Percentiles rank a stretch among this genome's conserved stretches.
These are phyloP conservation scores for Reinhardtius hippoglossoides DNA, from an alignment of 2,113 vertebrate species.

Conservation along the genomic window DNA sequence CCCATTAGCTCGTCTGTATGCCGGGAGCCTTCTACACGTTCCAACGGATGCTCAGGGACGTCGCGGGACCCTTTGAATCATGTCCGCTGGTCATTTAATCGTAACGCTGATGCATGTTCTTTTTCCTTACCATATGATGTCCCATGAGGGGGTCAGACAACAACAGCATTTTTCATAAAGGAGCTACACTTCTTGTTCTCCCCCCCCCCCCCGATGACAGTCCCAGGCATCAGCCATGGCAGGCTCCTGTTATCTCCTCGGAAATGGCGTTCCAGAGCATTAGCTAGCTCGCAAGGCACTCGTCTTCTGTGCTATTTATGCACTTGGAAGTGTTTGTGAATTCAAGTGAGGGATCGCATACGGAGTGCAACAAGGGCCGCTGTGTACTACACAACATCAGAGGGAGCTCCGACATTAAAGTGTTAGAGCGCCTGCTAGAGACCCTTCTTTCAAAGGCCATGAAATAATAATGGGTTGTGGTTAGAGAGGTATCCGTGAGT, in stretches of 20 bases:
- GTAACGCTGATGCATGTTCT: conserved; percentile 75
- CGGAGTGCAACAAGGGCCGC: conserved; percentile 82
- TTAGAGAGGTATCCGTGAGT: conserved; percentile 85
- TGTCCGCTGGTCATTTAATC: conserved; percentile 79
- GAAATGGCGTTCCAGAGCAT: conserved; percentile 79
- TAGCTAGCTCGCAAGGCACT: conserved; percentile 77
- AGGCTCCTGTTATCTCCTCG: conserved; percentile 78
- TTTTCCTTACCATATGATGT: conserved; percentile 69
- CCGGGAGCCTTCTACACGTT: conserved; percentile 72
- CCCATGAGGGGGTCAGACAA: conserved; percentile 75
- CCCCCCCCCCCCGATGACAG: conserved; percentile 46
- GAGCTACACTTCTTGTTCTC: conserved; percentile 18
- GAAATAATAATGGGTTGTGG: conserved; percentile 87
- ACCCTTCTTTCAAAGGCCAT: conserved; percentile 85
- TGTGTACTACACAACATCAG: conserved; percentile 86
- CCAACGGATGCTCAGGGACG: conserved; percentile 75
- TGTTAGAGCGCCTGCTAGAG: conserved; percentile 75
- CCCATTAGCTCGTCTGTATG: conserved; percentile 81
- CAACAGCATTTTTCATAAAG: conserved; percentile 74
- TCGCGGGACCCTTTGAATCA: conserved; percentile 69
- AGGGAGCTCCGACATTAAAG: conserved; percentile 82
- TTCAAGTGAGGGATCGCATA: conserved; percentile 83
- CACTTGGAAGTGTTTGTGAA: conserved; percentile 86
- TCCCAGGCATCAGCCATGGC: conserved; percentile 72
- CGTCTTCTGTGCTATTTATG: conserved; percentile 81